Evolutionary conservation across 1,140 invertebrate genomes (phyloP), one percentile per base, ranked within the genome.

Genomic region (Sarcophaga bullata): DNA sequence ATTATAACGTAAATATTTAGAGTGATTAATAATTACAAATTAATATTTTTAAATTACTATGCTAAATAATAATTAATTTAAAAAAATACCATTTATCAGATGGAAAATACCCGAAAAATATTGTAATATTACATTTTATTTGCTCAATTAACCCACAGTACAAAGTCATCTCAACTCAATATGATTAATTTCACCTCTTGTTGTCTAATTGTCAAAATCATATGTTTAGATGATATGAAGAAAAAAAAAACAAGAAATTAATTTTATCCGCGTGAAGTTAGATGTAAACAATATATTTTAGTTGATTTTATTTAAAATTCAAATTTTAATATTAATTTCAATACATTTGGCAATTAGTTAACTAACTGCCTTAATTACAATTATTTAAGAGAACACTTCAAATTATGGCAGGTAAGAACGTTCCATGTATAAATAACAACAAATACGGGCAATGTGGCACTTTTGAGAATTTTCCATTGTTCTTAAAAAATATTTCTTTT

Each of bases 181-280:
- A 25, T 25, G 8, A 19, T 25, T 19, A 68, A 19, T 17, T 68
- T 68, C 62, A 68, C 62, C 62, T 8, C 17, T 37, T 25, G n/a
- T 15, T 58, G 7, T 19, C 7, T 68, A 19, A 68, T 11, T 78
- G 48, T 78, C 75, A 78, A 78, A 78, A 78, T 6, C 75, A 78
- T 50, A 50, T 78, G 75, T 78, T 78, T 46, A 52, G 19, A 50
- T 52, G 10, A 78, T 19, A 25, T 19, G n/a, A 62, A 4, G n/a
- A 62, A 4, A 37, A 37, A 37, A 4, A 37, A 37, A 72, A 72
- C 49, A 76, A 76, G 52, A 50, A 78, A 52, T 52, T 10, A 50
- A 50, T 11, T 47, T 76, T 48, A 82, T 82, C 54, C 80, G 49
- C 68, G 81, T 82, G 81, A 82, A 82, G 62, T 82, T 73, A 73